Evolutionary conservation across 1,140 invertebrate genomes (phyloP).

Genomic region (Venustaconcha ellipsiformis): DNA sequence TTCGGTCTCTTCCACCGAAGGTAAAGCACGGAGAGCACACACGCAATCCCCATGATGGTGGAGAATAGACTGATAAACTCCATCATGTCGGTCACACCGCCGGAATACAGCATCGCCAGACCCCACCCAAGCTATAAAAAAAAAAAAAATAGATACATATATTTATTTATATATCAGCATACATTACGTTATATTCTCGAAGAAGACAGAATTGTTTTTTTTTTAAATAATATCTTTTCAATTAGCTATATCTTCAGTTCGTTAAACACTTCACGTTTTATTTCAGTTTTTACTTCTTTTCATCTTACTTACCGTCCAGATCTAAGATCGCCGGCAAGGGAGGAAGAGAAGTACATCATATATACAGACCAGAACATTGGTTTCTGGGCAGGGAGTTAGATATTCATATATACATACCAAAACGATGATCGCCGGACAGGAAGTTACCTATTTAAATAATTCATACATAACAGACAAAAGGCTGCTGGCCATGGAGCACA

Average conservation of each 20-base stretch:
- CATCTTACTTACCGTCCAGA: conserved; percentile 5
- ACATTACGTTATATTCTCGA: too few species aligned
- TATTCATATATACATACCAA: background rate
- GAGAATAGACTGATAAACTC: conserved; percentile 29
- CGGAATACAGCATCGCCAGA: conserved; percentile 20
- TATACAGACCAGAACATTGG: background rate
- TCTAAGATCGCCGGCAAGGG: conserved; percentile 25
- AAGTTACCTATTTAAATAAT: too few species aligned
- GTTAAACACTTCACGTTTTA: too few species aligned
- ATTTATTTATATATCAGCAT: too few species aligned
- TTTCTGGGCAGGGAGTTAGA: background rate
- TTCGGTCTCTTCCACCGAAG: conserved; percentile 18
- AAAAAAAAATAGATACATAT: too few species aligned
- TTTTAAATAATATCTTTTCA: too few species aligned
- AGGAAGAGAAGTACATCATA: conserved; percentile 8
- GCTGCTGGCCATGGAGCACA: background rate
- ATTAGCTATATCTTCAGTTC: too few species aligned
- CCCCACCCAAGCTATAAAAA: background rate
- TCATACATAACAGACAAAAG: background rate
- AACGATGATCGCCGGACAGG: background rate
- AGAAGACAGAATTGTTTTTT: too few species aligned
- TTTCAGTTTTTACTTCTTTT: too few species aligned
- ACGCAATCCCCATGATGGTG: conserved; percentile 13
- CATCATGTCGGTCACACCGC: conserved; percentile 24
- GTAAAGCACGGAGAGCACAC: conserved; percentile 20